Evolutionary conservation across 2,797 vertebrate genomes (phyloP).

Genomic region (Esox masquinongy): DNA sequence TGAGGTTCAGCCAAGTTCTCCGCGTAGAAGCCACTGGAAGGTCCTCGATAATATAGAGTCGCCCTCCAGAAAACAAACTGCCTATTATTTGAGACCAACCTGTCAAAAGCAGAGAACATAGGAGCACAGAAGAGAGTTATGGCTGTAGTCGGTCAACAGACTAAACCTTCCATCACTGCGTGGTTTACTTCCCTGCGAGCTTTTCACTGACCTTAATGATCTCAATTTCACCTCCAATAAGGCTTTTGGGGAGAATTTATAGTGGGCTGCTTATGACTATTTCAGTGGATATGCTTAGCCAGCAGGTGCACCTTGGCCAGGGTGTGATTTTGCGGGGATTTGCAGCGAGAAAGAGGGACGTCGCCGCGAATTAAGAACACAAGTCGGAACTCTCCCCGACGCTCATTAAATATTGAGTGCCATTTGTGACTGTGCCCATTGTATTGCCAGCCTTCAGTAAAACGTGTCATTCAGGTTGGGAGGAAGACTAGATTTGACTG

Average conservation of each 20-base stretch:
- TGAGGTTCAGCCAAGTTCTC: slow-evolving; percentile 48
- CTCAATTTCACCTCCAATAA: slow-evolving; percentile 35
- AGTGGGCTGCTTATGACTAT: slow-evolving; percentile 67
- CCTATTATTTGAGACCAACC: slow-evolving; percentile 73
- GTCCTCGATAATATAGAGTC: slow-evolving; percentile 67
- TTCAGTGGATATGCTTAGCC: slow-evolving; percentile 71
- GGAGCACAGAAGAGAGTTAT: slow-evolving; percentile 70
- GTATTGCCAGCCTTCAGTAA: not conserved
- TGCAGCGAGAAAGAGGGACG: not conserved
- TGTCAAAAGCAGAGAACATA: slow-evolving; percentile 60
- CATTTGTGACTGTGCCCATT: not conserved
- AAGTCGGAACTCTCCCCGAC: not conserved
- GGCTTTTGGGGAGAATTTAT: slow-evolving; percentile 67
- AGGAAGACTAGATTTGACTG: not conserved
- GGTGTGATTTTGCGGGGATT: not conserved
- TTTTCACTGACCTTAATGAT: slow-evolving; percentile 56
- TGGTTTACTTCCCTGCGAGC: slow-evolving; percentile 52
- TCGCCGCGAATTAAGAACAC: not conserved
- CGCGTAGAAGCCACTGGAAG: slow-evolving; percentile 53
- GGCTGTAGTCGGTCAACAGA: slow-evolving; percentile 73
- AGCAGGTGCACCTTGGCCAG: slow-evolving; percentile 52
- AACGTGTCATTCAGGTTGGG: not conserved
- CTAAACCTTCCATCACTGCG: slow-evolving; percentile 73
- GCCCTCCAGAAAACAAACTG: slow-evolving; percentile 66
- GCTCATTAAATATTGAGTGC: not conserved